phyloP scores from a whole-genome alignment of 2,113 vertebrate species.

The Zosterops hypoxanthus region DNA sequence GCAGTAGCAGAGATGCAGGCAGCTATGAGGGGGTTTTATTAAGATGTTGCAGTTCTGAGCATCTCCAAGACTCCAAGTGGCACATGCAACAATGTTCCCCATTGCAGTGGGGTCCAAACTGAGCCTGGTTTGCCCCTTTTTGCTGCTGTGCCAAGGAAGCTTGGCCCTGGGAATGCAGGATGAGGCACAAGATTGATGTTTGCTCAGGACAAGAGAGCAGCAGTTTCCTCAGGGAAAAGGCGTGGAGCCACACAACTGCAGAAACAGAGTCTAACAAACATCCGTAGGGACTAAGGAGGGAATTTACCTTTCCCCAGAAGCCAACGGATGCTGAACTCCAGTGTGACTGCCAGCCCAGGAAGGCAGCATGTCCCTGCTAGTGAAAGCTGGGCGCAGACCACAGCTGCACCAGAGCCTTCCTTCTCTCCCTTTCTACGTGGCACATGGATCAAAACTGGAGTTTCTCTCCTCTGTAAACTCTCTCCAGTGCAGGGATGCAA shows the following conservation, averaged over 20 bases:
- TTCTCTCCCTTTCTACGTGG: background rate
- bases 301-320: background rate
- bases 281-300: rapidly evolving
- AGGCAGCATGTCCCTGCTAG: background rate
- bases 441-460: rapidly evolving
- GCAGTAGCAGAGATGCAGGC: background rate
- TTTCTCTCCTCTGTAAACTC: background rate
- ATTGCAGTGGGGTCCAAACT: rapidly evolving
- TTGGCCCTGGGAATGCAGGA: background rate
- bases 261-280: background rate
- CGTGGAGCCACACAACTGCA: background rate
- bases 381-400: rapidly evolving
- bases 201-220: background rate
- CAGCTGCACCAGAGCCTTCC: background rate
- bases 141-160: background rate
- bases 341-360: rapidly evolving
- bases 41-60: background rate
- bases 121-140: background rate
- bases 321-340: background rate
- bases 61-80: rapidly evolving
- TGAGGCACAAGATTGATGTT: background rate
- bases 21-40: background rate
- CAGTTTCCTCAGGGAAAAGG: background rate
- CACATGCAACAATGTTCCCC: rapidly evolving
- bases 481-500: background rate